Evolutionary conservation across 2,113 vertebrate species (phyloP), one percentile per base, ranked within the genome.

Genomic region (Callospermophilus lateralis): DNA sequence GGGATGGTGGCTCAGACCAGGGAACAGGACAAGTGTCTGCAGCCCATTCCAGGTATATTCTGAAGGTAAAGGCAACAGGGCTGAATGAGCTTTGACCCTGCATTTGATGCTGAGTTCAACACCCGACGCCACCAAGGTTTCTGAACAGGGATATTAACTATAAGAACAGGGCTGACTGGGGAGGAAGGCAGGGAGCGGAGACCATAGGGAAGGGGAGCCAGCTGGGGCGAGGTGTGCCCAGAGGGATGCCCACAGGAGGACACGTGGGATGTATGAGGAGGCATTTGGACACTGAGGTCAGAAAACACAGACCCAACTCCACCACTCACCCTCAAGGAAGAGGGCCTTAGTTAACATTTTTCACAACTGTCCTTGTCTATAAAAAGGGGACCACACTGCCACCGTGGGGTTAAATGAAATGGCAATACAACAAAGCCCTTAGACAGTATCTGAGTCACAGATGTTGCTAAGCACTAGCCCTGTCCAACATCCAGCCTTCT

Each of bases 301-400:
- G 79, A 80, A 73, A 37, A 34, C 12, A 16, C 0, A 32, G 5
- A 19, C 8, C 85, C 55, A 12, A 30, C 76, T 26, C 51, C 13
- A 16, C 39, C 19, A 0, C 10, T 0, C 0, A 58, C 3, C 32
- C 13, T 8, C 0, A 20, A 8, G 26, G 34, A 30, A 80, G 10
- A 10, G 55, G 39, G 3, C 30, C 24, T 39, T 13, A 0, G 0
- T 30, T 24, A 15, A 53, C 30, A 5, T 37, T 13, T 61, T 37
- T 37, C 34, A 48, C 13, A 15, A 42, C 22, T 0, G 70, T 42
- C 39, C 8, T n/a, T 45, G 45, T 0, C 37, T 73, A 37, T 19
- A 37, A 51, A 51, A 42, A 7, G 30, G 58, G 61, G 32, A 39
- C 6, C 48, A 72, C 1, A 37, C 67, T 4, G 42, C 34, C 51